phyloP scores from a whole-genome alignment of 1,140 invertebrate species.

The Drosophila nasuta region DNA sequence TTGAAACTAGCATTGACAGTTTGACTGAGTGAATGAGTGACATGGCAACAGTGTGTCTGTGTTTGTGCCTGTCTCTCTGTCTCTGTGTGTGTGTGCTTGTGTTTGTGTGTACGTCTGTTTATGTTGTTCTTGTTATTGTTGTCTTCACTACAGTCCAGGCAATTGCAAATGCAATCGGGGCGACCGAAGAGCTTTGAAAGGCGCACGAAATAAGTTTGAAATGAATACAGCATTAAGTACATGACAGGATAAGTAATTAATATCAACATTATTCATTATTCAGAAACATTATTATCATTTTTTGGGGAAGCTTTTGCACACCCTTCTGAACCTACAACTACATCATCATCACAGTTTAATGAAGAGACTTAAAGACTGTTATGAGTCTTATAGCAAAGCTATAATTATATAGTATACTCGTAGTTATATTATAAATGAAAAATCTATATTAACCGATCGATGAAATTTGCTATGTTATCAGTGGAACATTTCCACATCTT shows the following conservation, averaged over 20 bases:
- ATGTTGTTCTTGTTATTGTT: constrained; percentile 44
- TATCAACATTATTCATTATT: background rate
- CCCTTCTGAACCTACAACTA: too few relatives aligned
- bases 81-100: constrained; percentile 6
- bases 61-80: constrained; percentile 2
- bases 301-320: too few relatives aligned
- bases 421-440: too few relatives aligned
- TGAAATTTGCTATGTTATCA: too few relatives aligned
- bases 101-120: constrained; percentile 20
- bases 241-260: background rate
- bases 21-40: constrained; percentile 75
- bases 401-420: too few relatives aligned
- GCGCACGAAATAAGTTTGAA: background rate
- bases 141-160: constrained; percentile 45
- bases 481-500: too few relatives aligned
- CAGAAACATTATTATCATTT: too few relatives aligned
- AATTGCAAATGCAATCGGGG: constrained; percentile 53
- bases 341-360: too few relatives aligned
- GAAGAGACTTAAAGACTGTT: too few relatives aligned
- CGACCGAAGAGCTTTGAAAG: constrained; percentile 11
- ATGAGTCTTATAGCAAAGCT: too few relatives aligned
- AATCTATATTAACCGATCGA: too few relatives aligned
- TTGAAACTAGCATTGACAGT: constrained; percentile 74
- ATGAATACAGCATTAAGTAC: background rate
- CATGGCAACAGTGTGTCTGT: constrained; percentile 51